A percentile compares a stretch with the other conserved stretches of the same genome.
phyloP scores from a whole-genome alignment of 2,888 invertebrate species.

The Adela reaumurella region DNA sequence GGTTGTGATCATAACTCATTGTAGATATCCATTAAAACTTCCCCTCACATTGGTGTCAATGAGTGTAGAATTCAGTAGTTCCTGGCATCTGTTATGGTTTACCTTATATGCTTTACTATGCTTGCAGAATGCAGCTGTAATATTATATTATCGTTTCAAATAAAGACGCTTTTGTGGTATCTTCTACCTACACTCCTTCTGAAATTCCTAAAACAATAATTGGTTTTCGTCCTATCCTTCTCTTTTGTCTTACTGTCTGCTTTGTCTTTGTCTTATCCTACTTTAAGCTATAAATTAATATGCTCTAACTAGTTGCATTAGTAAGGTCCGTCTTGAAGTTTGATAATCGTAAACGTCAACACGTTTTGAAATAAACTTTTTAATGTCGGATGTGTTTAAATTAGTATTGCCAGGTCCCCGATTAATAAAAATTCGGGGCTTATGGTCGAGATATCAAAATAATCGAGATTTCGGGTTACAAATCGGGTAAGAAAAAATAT shows the following conservation, averaged over 20 bases:
- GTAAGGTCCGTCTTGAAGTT: too few species aligned
- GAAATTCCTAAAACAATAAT: background rate
- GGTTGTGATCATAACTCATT: background rate
- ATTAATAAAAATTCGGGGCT: too few species aligned
- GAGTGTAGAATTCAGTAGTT: too few species aligned
- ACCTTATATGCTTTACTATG: constrained; percentile 1
- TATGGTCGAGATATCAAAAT: too few species aligned
- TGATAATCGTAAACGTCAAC: too few species aligned
- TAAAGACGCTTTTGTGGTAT: constrained; percentile 43
- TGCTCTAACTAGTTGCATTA: background rate
- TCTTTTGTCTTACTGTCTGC: background rate
- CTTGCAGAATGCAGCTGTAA: constrained; percentile 3
- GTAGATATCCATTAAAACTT: constrained; percentile 2
- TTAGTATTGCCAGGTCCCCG: too few species aligned
- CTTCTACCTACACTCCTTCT: constrained; percentile 21
- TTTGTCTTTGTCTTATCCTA: background rate
- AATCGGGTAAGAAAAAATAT: too few species aligned
- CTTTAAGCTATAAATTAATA: background rate
- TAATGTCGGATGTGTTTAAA: too few species aligned
- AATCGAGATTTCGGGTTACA: too few species aligned
- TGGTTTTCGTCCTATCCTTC: too few species aligned
- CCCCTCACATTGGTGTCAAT: too few species aligned
- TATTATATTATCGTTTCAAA: constrained; percentile 12
- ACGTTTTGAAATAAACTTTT: background rate
- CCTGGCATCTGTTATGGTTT: constrained; percentile 4